phyloP scores from a whole-genome alignment of 2,797 vertebrate genomes.

The Eurystomus glaucurus region DNA sequence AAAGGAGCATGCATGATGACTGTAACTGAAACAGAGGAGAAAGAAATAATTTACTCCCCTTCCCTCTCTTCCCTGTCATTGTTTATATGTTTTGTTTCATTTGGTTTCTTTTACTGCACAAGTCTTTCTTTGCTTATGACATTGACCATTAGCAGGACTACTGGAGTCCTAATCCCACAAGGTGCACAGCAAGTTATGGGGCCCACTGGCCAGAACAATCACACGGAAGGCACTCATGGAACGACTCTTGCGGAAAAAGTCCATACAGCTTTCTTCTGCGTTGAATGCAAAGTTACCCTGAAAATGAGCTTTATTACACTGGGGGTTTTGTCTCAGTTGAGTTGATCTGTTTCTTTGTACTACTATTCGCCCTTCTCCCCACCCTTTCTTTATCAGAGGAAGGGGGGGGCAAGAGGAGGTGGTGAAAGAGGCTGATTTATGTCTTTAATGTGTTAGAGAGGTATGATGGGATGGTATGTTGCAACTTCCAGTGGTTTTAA shows the following conservation, averaged over 20 bases:
- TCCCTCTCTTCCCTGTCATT: not conserved
- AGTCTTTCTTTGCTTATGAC: not conserved
- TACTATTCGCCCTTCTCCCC: accelerated
- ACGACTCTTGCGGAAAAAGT: not conserved
- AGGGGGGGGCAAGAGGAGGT: not conserved
- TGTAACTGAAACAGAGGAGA: not conserved
- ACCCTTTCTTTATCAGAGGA: not conserved
- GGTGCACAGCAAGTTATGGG: not conserved
- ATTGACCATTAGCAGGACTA: not conserved
- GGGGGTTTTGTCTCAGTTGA: not conserved
- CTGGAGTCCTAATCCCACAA: not conserved
- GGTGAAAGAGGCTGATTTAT: not conserved
- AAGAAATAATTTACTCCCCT: not conserved
- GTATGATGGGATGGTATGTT: accelerated
- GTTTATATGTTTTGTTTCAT: not conserved
- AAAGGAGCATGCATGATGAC: not conserved
- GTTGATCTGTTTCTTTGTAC: not conserved
- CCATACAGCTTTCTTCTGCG: not conserved
- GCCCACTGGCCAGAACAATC: not conserved
- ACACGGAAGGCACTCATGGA: not conserved
- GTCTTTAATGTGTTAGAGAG: not conserved
- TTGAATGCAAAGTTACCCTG: accelerated
- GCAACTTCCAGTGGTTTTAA: not conserved
- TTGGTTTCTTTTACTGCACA: not conserved
- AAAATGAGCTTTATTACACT: not conserved